Base-by-base conservation (phyloP, 2,113 vertebrate genomes). In the Phocoena phocoena region DNA sequence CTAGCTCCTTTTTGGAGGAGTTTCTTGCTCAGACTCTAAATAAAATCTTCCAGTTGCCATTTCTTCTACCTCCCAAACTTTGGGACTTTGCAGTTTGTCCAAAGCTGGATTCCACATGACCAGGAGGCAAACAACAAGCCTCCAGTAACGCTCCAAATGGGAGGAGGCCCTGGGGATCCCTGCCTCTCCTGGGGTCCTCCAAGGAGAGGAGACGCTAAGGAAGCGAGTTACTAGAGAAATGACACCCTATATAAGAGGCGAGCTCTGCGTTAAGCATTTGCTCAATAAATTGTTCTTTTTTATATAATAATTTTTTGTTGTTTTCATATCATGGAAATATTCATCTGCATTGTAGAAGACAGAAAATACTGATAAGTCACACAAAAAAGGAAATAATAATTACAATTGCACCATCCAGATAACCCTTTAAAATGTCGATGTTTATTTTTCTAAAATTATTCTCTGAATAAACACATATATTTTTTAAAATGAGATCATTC, bases 401-500 rank as follows among this genome's bases (percentile, higher is more conserved):
- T 44, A 63, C 33, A 94, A 82, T 95, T 73, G 93, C 71, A 89
- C 62, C 33, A 81, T 88, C 73, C 33, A 89, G 47, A 92, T 28
- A 88, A 94, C 41, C 2, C 26, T 90, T 89, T 82, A 77, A 90
- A 91, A 87, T 87, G 63, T 62, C 53, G 88, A 25, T 86, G 18
- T 71, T 90, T 94, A 47, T 88, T 91, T 93, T 80, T 93, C 89
- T 84, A 88, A 83, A 88, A 60, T 50, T 88, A 36, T 90, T 90
- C 85, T 77, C n/a, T 55, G 23, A 73, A 92, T 81, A 93, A 84
- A 91, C 60, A 74, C 4, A 47, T n/a, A 70, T 70, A 50, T 55
- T 96, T 73, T 95, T 90, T 23, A 81, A 68, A 93, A 96, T 93
- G 44, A 80, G n/a, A 71, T 68, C 20, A 80, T 62, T 41, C 8